Conservation (phyloP, 2,888 invertebrate genomes). For the Molorchus minor region DNA sequence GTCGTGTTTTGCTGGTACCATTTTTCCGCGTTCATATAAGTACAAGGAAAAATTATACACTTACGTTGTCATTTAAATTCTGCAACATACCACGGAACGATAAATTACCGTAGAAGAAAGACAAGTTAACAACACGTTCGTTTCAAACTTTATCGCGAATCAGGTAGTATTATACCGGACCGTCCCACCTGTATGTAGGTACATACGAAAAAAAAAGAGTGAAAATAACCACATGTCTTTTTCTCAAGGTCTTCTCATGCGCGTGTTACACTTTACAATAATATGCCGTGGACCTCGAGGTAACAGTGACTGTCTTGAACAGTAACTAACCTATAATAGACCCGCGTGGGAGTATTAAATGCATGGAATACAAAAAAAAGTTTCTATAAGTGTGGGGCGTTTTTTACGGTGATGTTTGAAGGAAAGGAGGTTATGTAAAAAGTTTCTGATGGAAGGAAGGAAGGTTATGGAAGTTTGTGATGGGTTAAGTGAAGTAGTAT, state of each 20-base stretch:
- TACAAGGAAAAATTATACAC: no score
- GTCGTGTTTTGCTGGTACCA: no score
- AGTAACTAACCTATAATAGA: neutral
- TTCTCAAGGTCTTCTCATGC: slow-evolving; percentile 6
- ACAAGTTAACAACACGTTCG: no score
- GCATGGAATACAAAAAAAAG: neutral
- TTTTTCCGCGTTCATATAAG: no score
- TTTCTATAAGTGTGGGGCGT: neutral
- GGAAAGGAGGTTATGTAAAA: no score
- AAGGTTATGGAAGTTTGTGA: no score
- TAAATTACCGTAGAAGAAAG: no score
- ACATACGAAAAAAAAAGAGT: slow-evolving; percentile 4
- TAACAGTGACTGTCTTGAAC: neutral
- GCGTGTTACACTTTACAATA: slow-evolving; percentile 1
- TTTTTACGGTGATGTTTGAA: neutral
- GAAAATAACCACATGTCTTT: slow-evolving; percentile 14
- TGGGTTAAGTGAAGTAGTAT: no score
- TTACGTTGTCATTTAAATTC: no score
- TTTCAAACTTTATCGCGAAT: no score
- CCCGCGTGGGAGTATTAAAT: neutral
- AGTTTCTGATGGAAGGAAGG: no score
- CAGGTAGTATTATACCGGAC: neutral
- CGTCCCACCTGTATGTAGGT: slow-evolving; percentile 1
- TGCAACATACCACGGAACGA: no score
- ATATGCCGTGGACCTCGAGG: neutral